Conservation (phyloP, 2,888 invertebrate species). For the Cataglyphis albicans region DNA sequence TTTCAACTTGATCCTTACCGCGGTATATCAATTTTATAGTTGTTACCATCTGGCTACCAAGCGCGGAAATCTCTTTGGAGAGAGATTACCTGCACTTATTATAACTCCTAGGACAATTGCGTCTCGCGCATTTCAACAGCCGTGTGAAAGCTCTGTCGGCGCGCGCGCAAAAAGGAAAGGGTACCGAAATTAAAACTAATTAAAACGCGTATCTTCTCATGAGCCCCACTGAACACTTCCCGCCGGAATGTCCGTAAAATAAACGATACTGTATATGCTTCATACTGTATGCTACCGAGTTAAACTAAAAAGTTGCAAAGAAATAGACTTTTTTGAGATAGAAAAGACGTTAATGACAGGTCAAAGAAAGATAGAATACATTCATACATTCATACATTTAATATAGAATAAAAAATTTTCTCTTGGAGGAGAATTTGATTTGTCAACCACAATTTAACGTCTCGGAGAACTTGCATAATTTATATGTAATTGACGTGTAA, state of each 20-base stretch:
- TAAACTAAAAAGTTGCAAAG: constrained; percentile 11
- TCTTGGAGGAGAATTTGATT: not conserved
- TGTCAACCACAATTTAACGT: not conserved
- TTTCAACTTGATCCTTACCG: constrained; percentile 43
- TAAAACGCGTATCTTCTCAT: constrained; percentile 59
- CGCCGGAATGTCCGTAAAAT: constrained; percentile 51
- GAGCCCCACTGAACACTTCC: constrained; percentile 36
- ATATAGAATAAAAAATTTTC: not conserved
- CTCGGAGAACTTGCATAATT: not conserved
- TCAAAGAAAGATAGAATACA: constrained; percentile 4
- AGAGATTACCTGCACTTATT: constrained; percentile 55
- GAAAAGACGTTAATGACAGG: constrained; percentile 27
- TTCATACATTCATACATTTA: constrained; percentile 4
- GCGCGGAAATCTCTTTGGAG: constrained; percentile 36
- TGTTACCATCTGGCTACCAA: constrained; percentile 49
- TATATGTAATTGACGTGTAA: not conserved
- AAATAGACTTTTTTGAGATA: not conserved
- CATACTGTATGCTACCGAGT: constrained; percentile 5
- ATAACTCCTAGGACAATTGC: constrained; percentile 47
- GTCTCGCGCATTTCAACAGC: constrained; percentile 38
- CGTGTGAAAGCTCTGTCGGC: constrained; percentile 31
- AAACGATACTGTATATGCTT: constrained; percentile 31
- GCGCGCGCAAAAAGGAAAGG: constrained; percentile 21
- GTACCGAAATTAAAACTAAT: constrained; percentile 61
- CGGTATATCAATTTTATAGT: constrained; percentile 54